Evolutionary conservation across 2,888 invertebrate species (phyloP), one percentile per base, ranked within the genome.

Genomic region (Pandemis cinnamomeana): DNA sequence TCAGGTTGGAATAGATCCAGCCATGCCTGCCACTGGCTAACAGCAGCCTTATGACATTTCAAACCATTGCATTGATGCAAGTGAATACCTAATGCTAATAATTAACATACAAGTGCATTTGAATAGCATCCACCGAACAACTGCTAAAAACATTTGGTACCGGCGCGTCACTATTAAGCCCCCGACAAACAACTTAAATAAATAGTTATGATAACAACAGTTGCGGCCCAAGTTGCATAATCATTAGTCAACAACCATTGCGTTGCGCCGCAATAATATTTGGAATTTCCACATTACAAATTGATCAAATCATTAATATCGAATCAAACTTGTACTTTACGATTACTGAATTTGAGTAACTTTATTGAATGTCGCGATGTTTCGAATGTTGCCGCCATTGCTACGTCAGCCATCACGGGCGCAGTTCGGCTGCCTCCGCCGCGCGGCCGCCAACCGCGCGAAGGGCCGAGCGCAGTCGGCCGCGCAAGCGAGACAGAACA

Each of bases 401-500:
- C 8, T 55, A 73, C 71, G 71, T 72, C 76, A 72, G 58, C 61
- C 73, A 46, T n/a, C 63, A 68, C 80, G 83, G 82, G 71, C 36
- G 36, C 44, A 27, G 67, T 42, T 83, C 85, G 84, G 73, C 10
- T 13, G 55, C 68, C 69, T 73, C 71, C 76, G 78, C 41, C 46
- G n/a, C 5, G 8, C 62, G 51, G 53, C 71, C 71, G 70, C 88
- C 86, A 88, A 86, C 86, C 78, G 71, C 78, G 61, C 66, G 46
- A 73, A 66, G 64, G 69, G 41, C 75, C 62, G 74, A 72, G 8
- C 75, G 71, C 75, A 69, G 27, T 86, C 89, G 88, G 73, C 2
- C 4, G 73, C 7, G 69, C 80, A 83, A 90, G 79, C 77, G 89
- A 84, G 86, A 91, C 74, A 67, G 75, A 78, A 74, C 46, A 78